phyloP scores from a whole-genome alignment of 2,888 invertebrate genomes.

The Pogonocherus hispidulus region DNA sequence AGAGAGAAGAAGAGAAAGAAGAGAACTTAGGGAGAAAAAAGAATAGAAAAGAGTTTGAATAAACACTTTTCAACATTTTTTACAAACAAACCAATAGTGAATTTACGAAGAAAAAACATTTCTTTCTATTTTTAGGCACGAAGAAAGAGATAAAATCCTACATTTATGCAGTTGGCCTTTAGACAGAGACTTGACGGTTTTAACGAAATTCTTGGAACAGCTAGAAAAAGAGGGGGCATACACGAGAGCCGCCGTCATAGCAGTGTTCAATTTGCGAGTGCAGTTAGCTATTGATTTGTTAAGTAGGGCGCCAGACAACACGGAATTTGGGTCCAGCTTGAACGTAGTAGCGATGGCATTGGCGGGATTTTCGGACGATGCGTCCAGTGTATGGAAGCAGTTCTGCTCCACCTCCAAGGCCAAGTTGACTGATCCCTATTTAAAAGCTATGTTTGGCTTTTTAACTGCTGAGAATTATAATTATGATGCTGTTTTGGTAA shows the following conservation, averaged over 20 bases:
- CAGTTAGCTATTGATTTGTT: constrained; percentile 89
- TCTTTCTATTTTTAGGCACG: constrained; percentile 72
- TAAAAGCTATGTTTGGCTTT: constrained; percentile 92
- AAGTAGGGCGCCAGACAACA: constrained; percentile 75
- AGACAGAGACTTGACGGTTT: constrained; percentile 76
- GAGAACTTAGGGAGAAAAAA: too few relatives aligned
- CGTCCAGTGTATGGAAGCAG: constrained; percentile 83
- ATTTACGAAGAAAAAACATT: too few relatives aligned
- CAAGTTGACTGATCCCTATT: constrained; percentile 89
- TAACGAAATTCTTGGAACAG: constrained; percentile 75
- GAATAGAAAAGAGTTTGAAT: too few relatives aligned
- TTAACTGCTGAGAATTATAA: constrained; percentile 84
- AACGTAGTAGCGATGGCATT: constrained; percentile 84
- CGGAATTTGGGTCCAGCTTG: constrained; percentile 65
- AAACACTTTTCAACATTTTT: too few relatives aligned
- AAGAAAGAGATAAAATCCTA: constrained; percentile 84
- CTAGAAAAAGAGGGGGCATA: constrained; percentile 82
- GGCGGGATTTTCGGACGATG: constrained; percentile 89
- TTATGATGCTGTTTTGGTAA: constrained; percentile 83
- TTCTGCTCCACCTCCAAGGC: constrained; percentile 80
- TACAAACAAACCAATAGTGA: too few relatives aligned
- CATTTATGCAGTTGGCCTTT: constrained; percentile 92
- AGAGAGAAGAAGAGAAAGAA: too few relatives aligned
- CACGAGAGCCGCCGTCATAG: constrained; percentile 90
- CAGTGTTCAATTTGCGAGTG: constrained; percentile 90